Conservation (phyloP, 2,797 vertebrate species). For the Bryconaethiops microstoma region DNA sequence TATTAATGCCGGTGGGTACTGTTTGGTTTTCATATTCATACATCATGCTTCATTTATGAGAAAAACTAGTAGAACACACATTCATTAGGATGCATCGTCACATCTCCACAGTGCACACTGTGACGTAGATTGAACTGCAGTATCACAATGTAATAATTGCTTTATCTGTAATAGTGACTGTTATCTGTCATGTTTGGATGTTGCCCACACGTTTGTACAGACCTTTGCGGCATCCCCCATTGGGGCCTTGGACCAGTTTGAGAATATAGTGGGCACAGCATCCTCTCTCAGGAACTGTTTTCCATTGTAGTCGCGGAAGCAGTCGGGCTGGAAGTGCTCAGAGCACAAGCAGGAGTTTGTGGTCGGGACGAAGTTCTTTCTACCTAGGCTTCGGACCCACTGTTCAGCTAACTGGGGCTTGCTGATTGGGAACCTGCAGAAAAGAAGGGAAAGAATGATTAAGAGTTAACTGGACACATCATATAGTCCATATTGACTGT, state of each 20-base stretch:
- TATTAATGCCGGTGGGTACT: too few species aligned
- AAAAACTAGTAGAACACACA: too few species aligned
- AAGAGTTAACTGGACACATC: not conserved
- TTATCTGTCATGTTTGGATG: not conserved
- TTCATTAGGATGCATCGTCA: too few species aligned
- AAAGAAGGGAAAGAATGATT: not conserved
- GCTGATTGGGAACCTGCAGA: conserved; percentile 79
- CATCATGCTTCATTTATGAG: too few species aligned
- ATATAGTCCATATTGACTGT: not conserved
- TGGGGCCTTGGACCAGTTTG: conserved; percentile 35
- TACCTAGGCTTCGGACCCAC: conserved; percentile 81
- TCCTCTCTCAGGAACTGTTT: conserved; percentile 83
- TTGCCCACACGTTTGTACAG: not conserved
- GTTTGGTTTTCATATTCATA: too few species aligned
- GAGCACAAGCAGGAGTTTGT: conserved; percentile 82
- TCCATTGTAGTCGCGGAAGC: conserved; percentile 84
- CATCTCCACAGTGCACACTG: too few species aligned
- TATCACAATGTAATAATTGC: too few species aligned
- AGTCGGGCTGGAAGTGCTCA: conserved; percentile 79
- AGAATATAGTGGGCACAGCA: conserved; percentile 79
- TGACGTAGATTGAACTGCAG: too few species aligned
- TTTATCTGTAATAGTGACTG: too few species aligned
- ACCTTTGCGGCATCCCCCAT: conserved; percentile 74
- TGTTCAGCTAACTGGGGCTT: conserved; percentile 78
- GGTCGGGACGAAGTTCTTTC: conserved; percentile 79